Percentiles rank a stretch among this genome's conserved stretches.
Evolutionary conservation across 2,888 invertebrate species (phyloP).

Genomic region (Diaprepes abbreviatus): DNA sequence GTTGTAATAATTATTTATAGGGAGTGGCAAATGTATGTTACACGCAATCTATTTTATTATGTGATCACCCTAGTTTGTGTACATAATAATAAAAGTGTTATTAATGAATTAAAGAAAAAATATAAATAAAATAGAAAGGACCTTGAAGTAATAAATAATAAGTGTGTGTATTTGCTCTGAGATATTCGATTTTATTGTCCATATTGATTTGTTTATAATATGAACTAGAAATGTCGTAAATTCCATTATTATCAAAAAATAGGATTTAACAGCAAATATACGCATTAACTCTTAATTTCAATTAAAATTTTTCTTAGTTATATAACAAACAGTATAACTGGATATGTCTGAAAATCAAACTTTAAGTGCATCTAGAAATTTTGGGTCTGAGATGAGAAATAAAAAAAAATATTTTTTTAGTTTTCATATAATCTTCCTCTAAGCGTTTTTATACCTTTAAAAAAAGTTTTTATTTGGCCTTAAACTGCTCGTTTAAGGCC

Average conservation of each 20-base stretch:
- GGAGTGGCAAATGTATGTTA: slow-evolving; percentile 5
- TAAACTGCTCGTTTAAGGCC: no score
- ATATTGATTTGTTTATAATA: slow-evolving; percentile 4
- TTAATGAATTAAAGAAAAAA: background rate
- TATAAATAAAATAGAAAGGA: slow-evolving; percentile 5
- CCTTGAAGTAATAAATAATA: slow-evolving; percentile 12
- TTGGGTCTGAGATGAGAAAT: no score
- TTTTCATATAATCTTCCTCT: no score
- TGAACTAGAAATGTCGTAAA: background rate
- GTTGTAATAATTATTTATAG: background rate
- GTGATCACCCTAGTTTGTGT: slow-evolving; percentile 8
- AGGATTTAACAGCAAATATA: background rate
- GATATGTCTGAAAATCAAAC: no score
- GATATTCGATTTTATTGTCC: background rate
- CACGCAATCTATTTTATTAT: slow-evolving; percentile 14
- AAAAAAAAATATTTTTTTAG: no score
- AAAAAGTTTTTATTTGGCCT: no score
- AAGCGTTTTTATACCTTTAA: no score
- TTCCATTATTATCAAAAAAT: slow-evolving; percentile 2
- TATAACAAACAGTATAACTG: no score
- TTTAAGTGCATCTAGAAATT: no score
- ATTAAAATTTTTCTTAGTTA: no score
- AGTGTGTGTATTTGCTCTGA: background rate
- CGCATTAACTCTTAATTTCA: background rate
- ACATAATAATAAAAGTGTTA: slow-evolving; percentile 1